Conservation (phyloP, 1,140 invertebrate genomes). For the Pomacea maculata region DNA sequence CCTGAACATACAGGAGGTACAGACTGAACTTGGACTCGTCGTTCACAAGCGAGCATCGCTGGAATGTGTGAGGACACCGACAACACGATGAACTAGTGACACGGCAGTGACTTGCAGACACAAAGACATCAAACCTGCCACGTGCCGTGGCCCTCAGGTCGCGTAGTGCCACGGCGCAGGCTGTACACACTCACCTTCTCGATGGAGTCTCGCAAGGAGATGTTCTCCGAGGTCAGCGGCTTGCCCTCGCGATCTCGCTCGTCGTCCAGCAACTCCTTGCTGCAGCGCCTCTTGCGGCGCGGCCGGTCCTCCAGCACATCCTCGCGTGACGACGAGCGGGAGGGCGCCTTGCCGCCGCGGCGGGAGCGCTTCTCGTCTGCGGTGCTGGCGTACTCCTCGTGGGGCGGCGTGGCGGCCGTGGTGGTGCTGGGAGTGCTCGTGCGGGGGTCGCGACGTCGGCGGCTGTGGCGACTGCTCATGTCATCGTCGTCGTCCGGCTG, state of each 20-base stretch:
- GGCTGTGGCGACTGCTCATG: constrained; percentile 28
- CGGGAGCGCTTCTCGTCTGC: constrained; percentile 38
- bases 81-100: too few relatives aligned
- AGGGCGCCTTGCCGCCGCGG: constrained; percentile 35
- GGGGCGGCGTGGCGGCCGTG: constrained; percentile 25
- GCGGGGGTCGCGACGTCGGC: constrained; percentile 22
- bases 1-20: neutral
- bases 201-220: constrained; percentile 62
- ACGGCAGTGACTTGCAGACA: too few relatives aligned
- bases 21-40: too few relatives aligned
- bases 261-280: constrained; percentile 53
- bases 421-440: constrained; percentile 52
- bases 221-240: constrained; percentile 57
- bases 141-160: too few relatives aligned
- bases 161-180: too few relatives aligned
- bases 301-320: constrained; percentile 53
- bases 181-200: constrained; percentile 52
- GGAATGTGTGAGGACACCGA: too few relatives aligned
- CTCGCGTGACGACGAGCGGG: constrained; percentile 53
- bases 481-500: constrained; percentile 36
- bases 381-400: constrained; percentile 26
- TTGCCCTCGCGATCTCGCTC: constrained; percentile 36
- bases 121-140: too few relatives aligned
- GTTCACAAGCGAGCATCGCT: too few relatives aligned
- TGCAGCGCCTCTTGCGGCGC: constrained; percentile 41